A percentile compares a stretch with the other conserved stretches of the same genome.
These are phyloP conservation scores for Halocynthia roretzi DNA, from an alignment of 23 tunicate genomes.

Conservation along the genomic window DNA sequence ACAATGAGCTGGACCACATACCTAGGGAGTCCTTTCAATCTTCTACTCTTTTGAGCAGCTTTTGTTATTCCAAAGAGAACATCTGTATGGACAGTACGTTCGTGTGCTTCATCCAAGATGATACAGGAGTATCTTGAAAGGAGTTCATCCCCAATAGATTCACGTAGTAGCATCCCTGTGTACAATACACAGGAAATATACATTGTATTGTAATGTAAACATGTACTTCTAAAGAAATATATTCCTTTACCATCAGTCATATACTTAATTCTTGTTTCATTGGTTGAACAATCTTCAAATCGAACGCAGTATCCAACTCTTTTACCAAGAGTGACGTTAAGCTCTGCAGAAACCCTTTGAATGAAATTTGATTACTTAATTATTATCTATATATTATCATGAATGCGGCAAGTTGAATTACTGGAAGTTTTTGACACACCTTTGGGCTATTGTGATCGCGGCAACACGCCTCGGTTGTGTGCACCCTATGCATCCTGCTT, in stretches of 20 bases:
- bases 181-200: too few species aligned
- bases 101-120: slow-evolving; percentile 93
- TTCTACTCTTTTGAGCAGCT: slow-evolving; percentile 56
- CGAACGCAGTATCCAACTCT: slow-evolving; percentile 82
- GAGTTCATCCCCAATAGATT: slow-evolving; percentile 79
- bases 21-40: slow-evolving; percentile 13
- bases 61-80: slow-evolving; percentile 82
- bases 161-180: slow-evolving; percentile 69
- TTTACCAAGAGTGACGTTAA: slow-evolving; percentile 44
- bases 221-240: neutral
- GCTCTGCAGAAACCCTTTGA: slow-evolving; percentile 59
- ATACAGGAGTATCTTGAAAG: slow-evolving; percentile 53
- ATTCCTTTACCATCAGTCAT: slow-evolving; percentile 78
- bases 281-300: slow-evolving; percentile 75
- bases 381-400: neutral
- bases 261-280: slow-evolving; percentile 69
- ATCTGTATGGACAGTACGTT: slow-evolving; percentile 89
- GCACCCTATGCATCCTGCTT: slow-evolving; percentile 70
- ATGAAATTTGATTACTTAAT: neutral
- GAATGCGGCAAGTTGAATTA: neutral
- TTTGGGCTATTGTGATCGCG: slow-evolving; percentile 84
- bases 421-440: neutral
- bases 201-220: neutral
- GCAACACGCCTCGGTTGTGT: slow-evolving; percentile 95
- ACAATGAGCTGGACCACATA: neutral